These are phyloP conservation scores for Ranitomeya imitator DNA, from an alignment of 2,113 vertebrate species.

Conservation along the genomic window DNA sequence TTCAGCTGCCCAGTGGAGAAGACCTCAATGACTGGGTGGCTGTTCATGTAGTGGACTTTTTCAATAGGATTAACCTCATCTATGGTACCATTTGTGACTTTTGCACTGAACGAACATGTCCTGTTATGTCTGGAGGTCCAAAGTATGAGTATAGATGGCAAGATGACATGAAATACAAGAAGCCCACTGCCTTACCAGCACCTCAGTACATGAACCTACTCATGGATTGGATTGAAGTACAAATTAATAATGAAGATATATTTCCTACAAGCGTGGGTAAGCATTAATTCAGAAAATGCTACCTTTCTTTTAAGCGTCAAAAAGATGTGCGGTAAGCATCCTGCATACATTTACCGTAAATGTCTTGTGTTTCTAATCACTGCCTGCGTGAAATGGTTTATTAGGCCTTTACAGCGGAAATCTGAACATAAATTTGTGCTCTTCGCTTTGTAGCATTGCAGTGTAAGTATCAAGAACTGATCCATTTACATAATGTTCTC, in stretches of 20 bases:
- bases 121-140: constrained; percentile 86
- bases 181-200: constrained; percentile 80
- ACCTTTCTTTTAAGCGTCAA: background rate
- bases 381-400: background rate
- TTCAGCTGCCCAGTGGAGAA: constrained; percentile 80
- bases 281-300: constrained; percentile 56
- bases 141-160: constrained; percentile 86
- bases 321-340: background rate
- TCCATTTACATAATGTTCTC: too few species aligned
- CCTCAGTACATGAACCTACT: constrained; percentile 86
- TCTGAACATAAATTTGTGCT: background rate
- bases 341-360: background rate
- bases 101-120: constrained; percentile 83
- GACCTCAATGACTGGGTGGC: constrained; percentile 86
- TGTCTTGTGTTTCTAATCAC: background rate
- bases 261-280: constrained; percentile 85
- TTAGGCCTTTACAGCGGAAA: background rate
- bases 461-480: background rate
- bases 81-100: constrained; percentile 86
- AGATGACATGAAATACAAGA: constrained; percentile 84
- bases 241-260: constrained; percentile 85
- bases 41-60: constrained; percentile 86
- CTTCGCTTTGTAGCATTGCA: background rate
- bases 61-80: constrained; percentile 87
- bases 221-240: constrained; percentile 87